phyloP scores from a whole-genome alignment of 2,113 vertebrate species.

The Zosterops pallidus region DNA sequence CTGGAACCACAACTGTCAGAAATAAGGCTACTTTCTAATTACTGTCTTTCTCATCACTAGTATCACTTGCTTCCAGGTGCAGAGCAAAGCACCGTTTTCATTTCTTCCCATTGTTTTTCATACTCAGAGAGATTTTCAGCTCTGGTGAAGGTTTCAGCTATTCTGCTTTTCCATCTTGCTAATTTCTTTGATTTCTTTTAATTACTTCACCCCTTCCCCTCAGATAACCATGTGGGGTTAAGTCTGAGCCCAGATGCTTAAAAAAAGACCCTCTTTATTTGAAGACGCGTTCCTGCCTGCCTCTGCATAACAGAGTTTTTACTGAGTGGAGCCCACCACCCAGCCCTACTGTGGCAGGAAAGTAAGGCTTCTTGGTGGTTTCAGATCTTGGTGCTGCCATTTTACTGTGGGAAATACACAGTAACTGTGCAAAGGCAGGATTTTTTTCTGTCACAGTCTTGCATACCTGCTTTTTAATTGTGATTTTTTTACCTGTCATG shows the following conservation, averaged over 20 bases:
- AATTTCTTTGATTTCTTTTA: neutral
- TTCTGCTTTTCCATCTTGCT: neutral
- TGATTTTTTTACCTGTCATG: neutral
- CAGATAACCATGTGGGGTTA: neutral
- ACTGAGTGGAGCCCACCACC: neutral
- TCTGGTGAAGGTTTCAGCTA: neutral
- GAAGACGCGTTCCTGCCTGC: neutral
- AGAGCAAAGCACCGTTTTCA: neutral
- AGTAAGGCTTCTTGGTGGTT: neutral
- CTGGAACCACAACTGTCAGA: neutral
- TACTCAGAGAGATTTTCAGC: neutral
- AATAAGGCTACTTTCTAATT: neutral
- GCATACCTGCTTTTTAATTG: neutral
- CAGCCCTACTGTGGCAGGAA: neutral
- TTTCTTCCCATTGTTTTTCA: neutral
- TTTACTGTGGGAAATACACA: neutral
- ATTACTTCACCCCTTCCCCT: rapidly evolving
- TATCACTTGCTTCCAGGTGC: neutral
- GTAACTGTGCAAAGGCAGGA: neutral
- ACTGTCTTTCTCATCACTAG: neutral
- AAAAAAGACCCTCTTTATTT: neutral
- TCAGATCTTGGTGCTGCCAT: neutral
- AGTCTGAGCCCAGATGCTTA: neutral
- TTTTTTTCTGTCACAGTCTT: neutral
- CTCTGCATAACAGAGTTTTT: neutral